These are phyloP conservation scores for Globicephala melas DNA, from an alignment of 2,113 vertebrate genomes.

Conservation along the genomic window DNA sequence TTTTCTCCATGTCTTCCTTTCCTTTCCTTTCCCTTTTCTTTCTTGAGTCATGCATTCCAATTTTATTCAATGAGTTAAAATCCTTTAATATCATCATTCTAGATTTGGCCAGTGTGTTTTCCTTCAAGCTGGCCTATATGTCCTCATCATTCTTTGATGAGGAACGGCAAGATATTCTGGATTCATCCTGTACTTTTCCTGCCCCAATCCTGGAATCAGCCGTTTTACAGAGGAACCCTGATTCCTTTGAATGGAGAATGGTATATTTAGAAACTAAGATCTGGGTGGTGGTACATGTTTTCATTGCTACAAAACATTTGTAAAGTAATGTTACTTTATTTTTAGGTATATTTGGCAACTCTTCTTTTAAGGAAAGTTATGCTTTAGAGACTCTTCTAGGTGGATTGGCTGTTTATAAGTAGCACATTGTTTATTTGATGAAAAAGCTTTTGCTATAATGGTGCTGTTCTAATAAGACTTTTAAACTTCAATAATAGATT, in stretches of 20 bases:
- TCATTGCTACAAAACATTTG: neutral
- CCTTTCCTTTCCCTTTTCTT: neutral
- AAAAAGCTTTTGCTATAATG: neutral
- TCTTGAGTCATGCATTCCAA: neutral
- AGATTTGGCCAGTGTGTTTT: neutral
- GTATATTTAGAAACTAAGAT: neutral
- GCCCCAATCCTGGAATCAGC: neutral
- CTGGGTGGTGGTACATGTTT: neutral
- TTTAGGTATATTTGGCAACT: neutral
- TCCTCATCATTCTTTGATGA: neutral
- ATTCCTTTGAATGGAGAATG: neutral
- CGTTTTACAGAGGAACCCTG: neutral
- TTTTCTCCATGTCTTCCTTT: neutral
- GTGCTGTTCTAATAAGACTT: neutral
- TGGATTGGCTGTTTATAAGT: neutral
- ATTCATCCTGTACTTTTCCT: neutral
- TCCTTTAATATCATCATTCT: neutral
- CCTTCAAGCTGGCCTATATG: neutral
- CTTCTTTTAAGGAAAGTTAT: neutral
- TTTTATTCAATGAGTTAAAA: neutral
- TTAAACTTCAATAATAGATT: neutral
- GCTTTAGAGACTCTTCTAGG: neutral
- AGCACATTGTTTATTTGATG: neutral
- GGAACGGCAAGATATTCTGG: neutral
- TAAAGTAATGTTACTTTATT: neutral